Base-by-base conservation (phyloP, 2,888 invertebrate genomes). In the Hypsopygia costalis region DNA sequence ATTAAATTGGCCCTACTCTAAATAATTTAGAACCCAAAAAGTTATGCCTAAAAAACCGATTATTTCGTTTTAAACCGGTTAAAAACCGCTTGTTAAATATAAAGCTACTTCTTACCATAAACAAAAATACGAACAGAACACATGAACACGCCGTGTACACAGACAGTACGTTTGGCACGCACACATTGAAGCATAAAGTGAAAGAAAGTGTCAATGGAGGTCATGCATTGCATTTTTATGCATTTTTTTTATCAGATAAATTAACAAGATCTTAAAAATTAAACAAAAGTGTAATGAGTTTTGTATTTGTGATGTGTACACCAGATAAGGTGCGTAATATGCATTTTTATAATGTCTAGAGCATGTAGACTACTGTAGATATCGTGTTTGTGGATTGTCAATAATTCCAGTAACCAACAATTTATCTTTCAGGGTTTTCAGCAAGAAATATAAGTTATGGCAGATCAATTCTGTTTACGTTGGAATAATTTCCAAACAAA, bases 401-500 rank as follows among this genome's bases (percentile, higher is more conserved):
- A 64, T 58, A 51, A 48, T 51, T 49, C 46, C 54, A 58, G 53
- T 62, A 49, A 59, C 51, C 52, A 56, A 51, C 55, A 58, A 62
- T 67, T 72, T 62, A 66, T 70, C 60, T 76, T 64, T 59, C 63
- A 72, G 72, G 60, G 49, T 68, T 68, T 63, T 60, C 59, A 62
- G 63, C 55, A 61, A 45, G 69, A 62, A 65, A 62, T 69, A 55
- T 79, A 81, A 39, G 77, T 75, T 58, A 89, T 89, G 89, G 87
- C 89, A 66, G 92, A 93, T 79, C 93, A 93, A 73, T 93, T 93
- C 72, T 93, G 93, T 82, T 89, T 93, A 72, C 92, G 92, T 81
- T 93, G 93, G 93, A 93, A 93, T 74, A 93, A 93, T 72, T 93
- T 93, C 81, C 92, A 93, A 76, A 90, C 90, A 43, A 93, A 92